These are phyloP conservation scores for Cataglyphis rosenhaueri DNA, from an alignment of 2,888 invertebrate species.

Conservation along the genomic window DNA sequence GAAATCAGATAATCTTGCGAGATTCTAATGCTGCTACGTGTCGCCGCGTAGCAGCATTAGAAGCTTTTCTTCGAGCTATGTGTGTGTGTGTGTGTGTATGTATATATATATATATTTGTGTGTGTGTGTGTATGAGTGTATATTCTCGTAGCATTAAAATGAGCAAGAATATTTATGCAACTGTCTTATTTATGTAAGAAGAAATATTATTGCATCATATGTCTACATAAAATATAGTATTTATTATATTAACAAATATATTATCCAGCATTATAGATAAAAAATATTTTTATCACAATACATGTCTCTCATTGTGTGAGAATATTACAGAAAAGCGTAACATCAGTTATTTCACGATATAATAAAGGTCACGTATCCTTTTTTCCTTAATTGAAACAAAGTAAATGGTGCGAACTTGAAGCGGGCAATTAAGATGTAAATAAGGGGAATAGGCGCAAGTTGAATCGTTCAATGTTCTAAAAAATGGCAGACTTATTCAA, in stretches of 20 bases:
- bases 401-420: not conserved
- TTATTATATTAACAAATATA: not conserved
- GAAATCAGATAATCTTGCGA: conserved; percentile 19
- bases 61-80: not conserved
- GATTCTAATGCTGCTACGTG: not conserved
- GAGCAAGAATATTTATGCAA: not conserved
- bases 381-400: not conserved
- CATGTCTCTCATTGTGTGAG: not conserved
- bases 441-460: conserved; percentile 21
- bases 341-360: not conserved
- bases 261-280: not conserved
- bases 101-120: no score
- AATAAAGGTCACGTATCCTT: not conserved
- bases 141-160: conserved; percentile 1
- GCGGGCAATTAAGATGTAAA: conserved; percentile 48
- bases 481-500: conserved; percentile 64
- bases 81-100: not conserved
- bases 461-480: conserved; percentile 56
- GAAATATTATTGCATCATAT: not conserved
- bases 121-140: not conserved
- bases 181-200: not conserved
- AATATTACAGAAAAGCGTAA: not conserved
- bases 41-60: no score
- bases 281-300: not conserved
- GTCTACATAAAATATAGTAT: no score